Conservation (phyloP, 2,888 invertebrate genomes). For the Gymnoscelis rufifasciata region DNA sequence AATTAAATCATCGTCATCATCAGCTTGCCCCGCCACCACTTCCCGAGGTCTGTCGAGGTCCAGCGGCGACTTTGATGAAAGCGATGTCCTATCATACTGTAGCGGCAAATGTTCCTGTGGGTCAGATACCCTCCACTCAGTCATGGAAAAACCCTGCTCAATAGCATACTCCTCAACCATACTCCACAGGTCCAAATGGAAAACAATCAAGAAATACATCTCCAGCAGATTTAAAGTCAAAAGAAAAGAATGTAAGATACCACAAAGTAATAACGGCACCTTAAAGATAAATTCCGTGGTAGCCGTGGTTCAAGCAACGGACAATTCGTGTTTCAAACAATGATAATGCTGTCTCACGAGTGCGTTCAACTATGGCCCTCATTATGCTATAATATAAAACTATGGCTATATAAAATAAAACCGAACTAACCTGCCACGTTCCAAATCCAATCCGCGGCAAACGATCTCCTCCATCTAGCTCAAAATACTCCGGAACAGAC, state of each 20-base stretch:
- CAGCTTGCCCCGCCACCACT: conserved; percentile 49
- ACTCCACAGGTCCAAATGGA: conserved; percentile 51
- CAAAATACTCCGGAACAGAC: conserved; percentile 53
- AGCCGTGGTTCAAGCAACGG: conserved; percentile 7
- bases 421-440: conserved; percentile 88
- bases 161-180: conserved; percentile 50
- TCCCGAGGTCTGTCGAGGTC: conserved; percentile 50
- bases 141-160: conserved; percentile 44
- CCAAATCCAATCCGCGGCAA: conserved; percentile 88
- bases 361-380: conserved; percentile 17
- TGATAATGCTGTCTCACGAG: conserved; percentile 21
- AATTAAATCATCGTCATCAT: conserved; percentile 39
- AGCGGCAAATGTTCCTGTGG: conserved; percentile 44
- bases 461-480: conserved; percentile 71
- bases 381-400: no score
- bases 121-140: conserved; percentile 30
- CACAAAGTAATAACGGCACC: conserved; percentile 18
- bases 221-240: conserved; percentile 36
- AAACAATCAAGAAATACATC: conserved; percentile 41
- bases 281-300: conserved; percentile 3
- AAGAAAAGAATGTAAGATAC: conserved; percentile 25
- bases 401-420: no score
- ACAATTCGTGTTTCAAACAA: conserved; percentile 1
- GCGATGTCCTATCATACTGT: conserved; percentile 37
- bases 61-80: conserved; percentile 46